These are phyloP conservation scores for Lapara coniferarum DNA, from an alignment of 2,888 invertebrate species.

Conservation along the genomic window DNA sequence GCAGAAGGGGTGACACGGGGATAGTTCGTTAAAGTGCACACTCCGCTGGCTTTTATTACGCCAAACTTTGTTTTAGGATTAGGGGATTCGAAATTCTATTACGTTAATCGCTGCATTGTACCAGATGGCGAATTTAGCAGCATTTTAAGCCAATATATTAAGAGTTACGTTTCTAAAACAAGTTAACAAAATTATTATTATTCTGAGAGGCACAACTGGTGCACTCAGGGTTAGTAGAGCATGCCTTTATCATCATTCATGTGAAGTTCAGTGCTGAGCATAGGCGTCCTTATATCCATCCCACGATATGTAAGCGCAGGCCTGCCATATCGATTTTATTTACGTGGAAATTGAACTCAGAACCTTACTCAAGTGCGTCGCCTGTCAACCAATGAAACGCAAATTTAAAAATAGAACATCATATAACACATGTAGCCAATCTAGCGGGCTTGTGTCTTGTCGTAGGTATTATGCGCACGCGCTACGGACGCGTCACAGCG, in stretches of 20 bases:
- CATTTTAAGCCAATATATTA: background rate
- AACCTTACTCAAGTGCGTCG: too few species aligned
- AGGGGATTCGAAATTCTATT: background rate
- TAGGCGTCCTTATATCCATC: too few species aligned
- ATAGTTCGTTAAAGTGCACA: constrained; percentile 24
- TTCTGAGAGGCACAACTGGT: too few species aligned
- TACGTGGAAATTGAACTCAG: too few species aligned
- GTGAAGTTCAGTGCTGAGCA: too few species aligned
- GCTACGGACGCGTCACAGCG: constrained; percentile 5
- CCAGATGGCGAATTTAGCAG: background rate
- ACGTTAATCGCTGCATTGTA: background rate
- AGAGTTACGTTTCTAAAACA: too few species aligned
- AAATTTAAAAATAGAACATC: background rate
- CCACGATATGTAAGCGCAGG: too few species aligned
- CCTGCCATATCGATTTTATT: too few species aligned
- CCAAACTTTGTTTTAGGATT: background rate
- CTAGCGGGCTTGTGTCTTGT: background rate
- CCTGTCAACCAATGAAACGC: background rate
- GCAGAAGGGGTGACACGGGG: constrained; percentile 19
- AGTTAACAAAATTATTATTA: too few species aligned
- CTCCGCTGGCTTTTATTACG: constrained; percentile 26
- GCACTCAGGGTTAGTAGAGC: too few species aligned
- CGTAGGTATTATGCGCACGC: background rate
- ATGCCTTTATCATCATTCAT: too few species aligned
- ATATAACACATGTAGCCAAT: background rate